These are phyloP conservation scores for Coleophora flavipennella DNA, from an alignment of 2,888 invertebrate species.

Conservation along the genomic window DNA sequence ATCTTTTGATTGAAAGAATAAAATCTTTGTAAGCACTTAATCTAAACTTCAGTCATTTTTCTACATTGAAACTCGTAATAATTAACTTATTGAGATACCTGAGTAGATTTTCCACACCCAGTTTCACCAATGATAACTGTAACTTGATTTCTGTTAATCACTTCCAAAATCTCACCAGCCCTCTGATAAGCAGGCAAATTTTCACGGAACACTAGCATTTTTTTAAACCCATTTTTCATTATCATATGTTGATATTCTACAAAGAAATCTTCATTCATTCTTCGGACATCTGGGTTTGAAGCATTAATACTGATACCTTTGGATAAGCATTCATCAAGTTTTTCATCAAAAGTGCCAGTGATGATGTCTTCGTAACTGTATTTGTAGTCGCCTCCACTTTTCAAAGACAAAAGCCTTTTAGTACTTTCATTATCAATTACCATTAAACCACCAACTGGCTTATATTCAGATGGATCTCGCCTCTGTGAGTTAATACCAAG, in stretches of 20 bases:
- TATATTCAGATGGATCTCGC: too few species aligned
- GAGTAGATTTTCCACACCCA: conserved; percentile 96
- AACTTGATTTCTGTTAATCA: conserved; percentile 79
- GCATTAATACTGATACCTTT: conserved; percentile 30
- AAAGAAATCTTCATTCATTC: conserved; percentile 52
- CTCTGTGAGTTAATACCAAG: too few species aligned
- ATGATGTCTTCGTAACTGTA: conserved; percentile 76
- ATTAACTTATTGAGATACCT: too few species aligned
- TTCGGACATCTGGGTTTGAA: conserved; percentile 24
- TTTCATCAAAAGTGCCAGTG: conserved; percentile 75
- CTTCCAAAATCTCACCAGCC: conserved; percentile 72
- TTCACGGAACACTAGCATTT: conserved; percentile 73
- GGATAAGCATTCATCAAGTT: conserved; percentile 56
- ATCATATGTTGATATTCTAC: conserved; percentile 55
- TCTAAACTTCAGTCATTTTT: too few species aligned
- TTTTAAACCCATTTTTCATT: conserved; percentile 46
- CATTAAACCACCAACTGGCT: too few species aligned
- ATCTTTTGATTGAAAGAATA: too few species aligned
- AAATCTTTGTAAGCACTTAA: too few species aligned
- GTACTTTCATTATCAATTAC: conserved; percentile 1
- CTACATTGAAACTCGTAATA: too few species aligned
- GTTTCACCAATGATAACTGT: conserved; percentile 85
- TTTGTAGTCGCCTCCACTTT: conserved; percentile 39
- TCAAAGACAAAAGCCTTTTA: conserved; percentile 20
- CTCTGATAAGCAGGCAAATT: conserved; percentile 79